Conservation (phyloP, 92 coral and sea anemone genomes). For the Micromussa lordhowensis region DNA sequence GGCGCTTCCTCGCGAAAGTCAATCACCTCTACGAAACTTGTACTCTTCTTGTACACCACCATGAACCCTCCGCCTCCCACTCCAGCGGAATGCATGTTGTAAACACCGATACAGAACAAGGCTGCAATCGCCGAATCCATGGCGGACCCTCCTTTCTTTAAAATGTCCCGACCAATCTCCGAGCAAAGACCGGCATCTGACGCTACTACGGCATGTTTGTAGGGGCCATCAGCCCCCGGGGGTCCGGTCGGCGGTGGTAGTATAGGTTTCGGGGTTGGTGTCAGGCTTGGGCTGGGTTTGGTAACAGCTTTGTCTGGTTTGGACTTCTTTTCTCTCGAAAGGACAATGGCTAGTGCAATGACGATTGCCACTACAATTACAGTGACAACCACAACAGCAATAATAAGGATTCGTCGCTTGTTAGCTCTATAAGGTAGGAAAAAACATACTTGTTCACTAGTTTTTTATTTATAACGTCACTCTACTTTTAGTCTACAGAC, state of each 20-base stretch:
- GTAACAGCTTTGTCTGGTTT: neutral
- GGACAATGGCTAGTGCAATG: conserved; percentile 28
- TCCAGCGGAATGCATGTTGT: conserved; percentile 70
- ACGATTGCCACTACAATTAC: conserved; percentile 30
- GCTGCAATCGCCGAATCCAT: conserved; percentile 65
- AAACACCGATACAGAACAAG: conserved; percentile 62
- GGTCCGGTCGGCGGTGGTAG: conserved; percentile 61
- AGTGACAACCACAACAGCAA: neutral
- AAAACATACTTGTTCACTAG: too few species aligned
- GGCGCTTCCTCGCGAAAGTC: conserved; percentile 73
- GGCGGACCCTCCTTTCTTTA: conserved; percentile 48
- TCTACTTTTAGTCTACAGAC: too few species aligned
- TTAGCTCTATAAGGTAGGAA: too few species aligned
- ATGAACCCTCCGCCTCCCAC: conserved; percentile 71
- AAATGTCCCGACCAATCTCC: conserved; percentile 56
- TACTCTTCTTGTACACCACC: conserved; percentile 47
- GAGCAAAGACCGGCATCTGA: conserved; percentile 75
- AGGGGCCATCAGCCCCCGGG: conserved; percentile 71
- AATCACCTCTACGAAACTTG: conserved; percentile 54
- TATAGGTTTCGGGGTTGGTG: conserved; percentile 37
- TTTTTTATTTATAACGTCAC: too few species aligned
- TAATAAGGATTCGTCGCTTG: neutral
- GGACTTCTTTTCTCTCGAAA: conserved; percentile 32
- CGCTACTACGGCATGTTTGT: conserved; percentile 69
- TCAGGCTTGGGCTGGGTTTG: too few species aligned